phyloP scores from a whole-genome alignment of 2,113 vertebrate species.

The Andinoacara biseriatus region DNA sequence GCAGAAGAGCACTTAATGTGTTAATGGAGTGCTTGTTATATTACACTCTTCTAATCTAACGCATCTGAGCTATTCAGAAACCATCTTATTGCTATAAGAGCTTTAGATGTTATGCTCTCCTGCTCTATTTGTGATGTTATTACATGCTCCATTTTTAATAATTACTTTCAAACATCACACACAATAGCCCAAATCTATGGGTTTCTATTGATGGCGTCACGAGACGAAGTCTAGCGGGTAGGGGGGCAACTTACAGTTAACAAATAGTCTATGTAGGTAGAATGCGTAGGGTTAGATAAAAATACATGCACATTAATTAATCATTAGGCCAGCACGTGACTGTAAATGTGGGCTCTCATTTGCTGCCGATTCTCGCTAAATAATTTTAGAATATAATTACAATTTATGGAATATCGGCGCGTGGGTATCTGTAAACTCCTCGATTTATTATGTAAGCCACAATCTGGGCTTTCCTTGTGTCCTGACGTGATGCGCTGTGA shows the following conservation, averaged over 20 bases:
- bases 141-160: neutral
- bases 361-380: neutral
- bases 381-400: neutral
- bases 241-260: neutral
- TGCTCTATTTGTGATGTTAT: neutral
- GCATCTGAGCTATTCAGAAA: neutral
- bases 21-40: neutral
- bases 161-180: neutral
- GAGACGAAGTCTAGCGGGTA: neutral
- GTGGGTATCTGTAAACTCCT: neutral
- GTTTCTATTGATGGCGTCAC: constrained; percentile 9
- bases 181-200: neutral
- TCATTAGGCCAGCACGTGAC: neutral
- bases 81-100: neutral
- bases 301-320: neutral
- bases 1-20: neutral
- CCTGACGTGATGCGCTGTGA: neutral
- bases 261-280: neutral
- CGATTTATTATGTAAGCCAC: neutral
- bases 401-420: neutral
- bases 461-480: neutral
- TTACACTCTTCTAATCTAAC: neutral
- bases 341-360: neutral
- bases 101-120: neutral
- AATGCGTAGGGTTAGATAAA: neutral